Evolutionary conservation across 2,888 invertebrate genomes (phyloP).

Genomic region (Camptogramma bilineatum): DNA sequence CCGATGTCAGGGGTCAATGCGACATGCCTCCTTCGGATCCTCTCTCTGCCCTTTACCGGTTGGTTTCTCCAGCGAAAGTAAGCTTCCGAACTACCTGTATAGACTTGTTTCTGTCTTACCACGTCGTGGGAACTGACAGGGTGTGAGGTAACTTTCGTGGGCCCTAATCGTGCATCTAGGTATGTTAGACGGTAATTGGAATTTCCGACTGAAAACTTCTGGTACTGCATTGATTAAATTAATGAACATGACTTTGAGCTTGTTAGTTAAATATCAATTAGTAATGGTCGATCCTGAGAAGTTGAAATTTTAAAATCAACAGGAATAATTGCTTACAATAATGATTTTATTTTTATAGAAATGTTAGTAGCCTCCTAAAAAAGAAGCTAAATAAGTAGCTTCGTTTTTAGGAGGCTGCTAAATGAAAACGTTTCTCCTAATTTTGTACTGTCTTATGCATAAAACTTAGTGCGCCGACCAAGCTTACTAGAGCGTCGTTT

Average conservation of each 20-base stretch:
- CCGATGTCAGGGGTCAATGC: conserved; percentile 61
- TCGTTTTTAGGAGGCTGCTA: no score
- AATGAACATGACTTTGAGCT: neutral
- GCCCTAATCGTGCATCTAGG: conserved; percentile 11
- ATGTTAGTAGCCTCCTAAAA: no score
- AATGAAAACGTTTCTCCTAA: no score
- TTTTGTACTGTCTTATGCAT: no score
- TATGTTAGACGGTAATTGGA: neutral
- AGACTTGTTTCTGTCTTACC: conserved; percentile 54
- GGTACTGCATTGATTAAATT: neutral
- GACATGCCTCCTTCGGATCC: conserved; percentile 58
- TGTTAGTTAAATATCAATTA: no score
- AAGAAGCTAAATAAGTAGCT: no score
- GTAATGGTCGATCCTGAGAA: no score
- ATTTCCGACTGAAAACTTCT: neutral
- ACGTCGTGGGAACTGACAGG: conserved; percentile 56
- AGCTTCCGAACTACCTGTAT: conserved; percentile 64
- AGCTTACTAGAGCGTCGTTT: no score
- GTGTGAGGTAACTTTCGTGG: conserved; percentile 36
- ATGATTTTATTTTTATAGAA: no score
- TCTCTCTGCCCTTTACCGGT: conserved; percentile 72
- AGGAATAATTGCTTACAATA: no score
- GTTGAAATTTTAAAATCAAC: no score
- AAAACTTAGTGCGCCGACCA: no score
- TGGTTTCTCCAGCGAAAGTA: conserved; percentile 67